These are phyloP conservation scores for Cheilosia vernalis DNA, from an alignment of 2,888 invertebrate species.

Conservation along the genomic window DNA sequence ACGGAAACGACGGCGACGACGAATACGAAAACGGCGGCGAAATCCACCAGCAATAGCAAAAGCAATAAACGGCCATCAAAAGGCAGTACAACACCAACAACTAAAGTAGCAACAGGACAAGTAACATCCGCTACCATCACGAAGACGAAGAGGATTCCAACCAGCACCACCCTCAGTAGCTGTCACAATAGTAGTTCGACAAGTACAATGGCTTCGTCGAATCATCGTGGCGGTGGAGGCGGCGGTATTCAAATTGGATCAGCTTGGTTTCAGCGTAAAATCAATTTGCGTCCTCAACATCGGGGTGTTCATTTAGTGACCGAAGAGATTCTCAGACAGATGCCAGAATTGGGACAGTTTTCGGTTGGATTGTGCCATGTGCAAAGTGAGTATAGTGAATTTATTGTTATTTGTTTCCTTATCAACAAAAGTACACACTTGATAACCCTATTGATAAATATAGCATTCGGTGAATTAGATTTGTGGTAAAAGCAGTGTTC, in stretches of 20 bases:
- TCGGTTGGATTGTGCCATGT: constrained; percentile 98
- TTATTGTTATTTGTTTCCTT: background rate
- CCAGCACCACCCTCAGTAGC: constrained; percentile 82
- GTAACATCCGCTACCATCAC: constrained; percentile 56
- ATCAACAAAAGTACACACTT: no score
- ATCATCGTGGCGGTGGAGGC: constrained; percentile 82
- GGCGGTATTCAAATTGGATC: constrained; percentile 95
- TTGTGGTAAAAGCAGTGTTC: no score
- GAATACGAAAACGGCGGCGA: constrained; percentile 72
- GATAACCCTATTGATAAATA: no score
- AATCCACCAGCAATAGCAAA: constrained; percentile 54
- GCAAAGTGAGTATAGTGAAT: constrained; percentile 91
- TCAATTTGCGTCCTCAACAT: constrained; percentile 97
- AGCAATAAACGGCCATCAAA: constrained; percentile 72
- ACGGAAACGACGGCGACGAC: constrained; percentile 72
- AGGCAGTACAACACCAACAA: constrained; percentile 76
- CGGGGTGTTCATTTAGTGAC: constrained; percentile 98
- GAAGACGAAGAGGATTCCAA: constrained; percentile 78
- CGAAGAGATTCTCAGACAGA: constrained; percentile 96
- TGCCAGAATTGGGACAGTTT: constrained; percentile 97
- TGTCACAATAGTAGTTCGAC: constrained; percentile 83
- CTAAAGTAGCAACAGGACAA: constrained; percentile 76
- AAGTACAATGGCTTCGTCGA: constrained; percentile 84
- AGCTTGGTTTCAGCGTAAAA: constrained; percentile 99
- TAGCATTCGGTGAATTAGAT: no score